Evolutionary conservation across 2,797 vertebrate genomes (phyloP).

Genomic region (Sphenopsis melanotis): DNA sequence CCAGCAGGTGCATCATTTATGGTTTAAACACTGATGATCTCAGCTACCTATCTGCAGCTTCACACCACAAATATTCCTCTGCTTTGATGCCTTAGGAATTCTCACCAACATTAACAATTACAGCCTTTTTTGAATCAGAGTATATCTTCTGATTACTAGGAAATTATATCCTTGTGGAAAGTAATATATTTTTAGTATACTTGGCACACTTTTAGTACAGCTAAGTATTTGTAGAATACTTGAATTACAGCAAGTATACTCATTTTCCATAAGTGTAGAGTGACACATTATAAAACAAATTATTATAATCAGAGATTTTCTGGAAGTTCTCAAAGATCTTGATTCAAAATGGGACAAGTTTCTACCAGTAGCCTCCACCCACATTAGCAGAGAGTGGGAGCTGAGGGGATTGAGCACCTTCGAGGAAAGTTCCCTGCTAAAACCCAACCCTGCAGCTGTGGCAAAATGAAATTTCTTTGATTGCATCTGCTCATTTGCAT

Average conservation of each 20-base stretch:
- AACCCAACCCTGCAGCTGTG: slow-evolving; percentile 19
- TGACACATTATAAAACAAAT: slow-evolving; percentile 62
- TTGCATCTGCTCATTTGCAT: slow-evolving; percentile 33
- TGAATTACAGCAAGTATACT: slow-evolving; percentile 65
- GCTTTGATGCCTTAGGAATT: slow-evolving; percentile 9
- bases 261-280: slow-evolving; percentile 50
- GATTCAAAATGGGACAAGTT: slow-evolving; percentile 34
- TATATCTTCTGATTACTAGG: slow-evolving; percentile 57
- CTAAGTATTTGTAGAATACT: slow-evolving; percentile 60
- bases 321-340: slow-evolving; percentile 39
- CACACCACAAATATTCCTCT: background rate
- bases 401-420: slow-evolving; percentile 31
- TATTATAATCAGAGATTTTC: slow-evolving; percentile 65
- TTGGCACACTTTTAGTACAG: slow-evolving; percentile 49
- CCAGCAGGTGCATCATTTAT: background rate
- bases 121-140: slow-evolving; percentile 56
- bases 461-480: slow-evolving; percentile 22
- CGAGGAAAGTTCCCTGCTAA: background rate
- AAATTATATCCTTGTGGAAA: slow-evolving; percentile 63
- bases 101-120: slow-evolving; percentile 48
- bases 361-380: background rate
- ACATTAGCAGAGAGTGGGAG: background rate
- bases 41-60: background rate
- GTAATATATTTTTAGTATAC: slow-evolving; percentile 62
- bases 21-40: slow-evolving; percentile 4